Base-by-base conservation (phyloP, 2,888 invertebrate species). In the Ennomos fuscantarius region DNA sequence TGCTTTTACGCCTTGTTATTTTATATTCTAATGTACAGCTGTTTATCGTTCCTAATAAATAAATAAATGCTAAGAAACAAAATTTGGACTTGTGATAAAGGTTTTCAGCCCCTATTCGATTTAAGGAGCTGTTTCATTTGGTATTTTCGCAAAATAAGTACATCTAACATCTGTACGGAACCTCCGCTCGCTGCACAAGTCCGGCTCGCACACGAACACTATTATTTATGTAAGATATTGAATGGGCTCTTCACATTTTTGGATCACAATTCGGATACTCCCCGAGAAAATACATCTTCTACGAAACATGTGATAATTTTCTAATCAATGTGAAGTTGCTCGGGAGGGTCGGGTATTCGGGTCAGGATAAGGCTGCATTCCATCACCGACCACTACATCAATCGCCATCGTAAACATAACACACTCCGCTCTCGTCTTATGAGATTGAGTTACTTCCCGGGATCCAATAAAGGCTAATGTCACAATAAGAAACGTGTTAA, bases 401-500 rank as follows among this genome's bases (percentile, higher is more conserved):
- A 65, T 68, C 55, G 62, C 39, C 54, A 60, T 64, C 68, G 76
- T 81, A 80, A 80, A 75, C 72, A 63, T 64, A 66, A 69, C 68
- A 65, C 62, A 69, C 74, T 79, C 72, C 74, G 76, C 74, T 78
- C 74, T 69, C 63, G 64, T 70, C 72, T 70, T 68, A 74, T 72
- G 70, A 75, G 77, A 81, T 83, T 79, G 75, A 80, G 82, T 81
- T 82, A 80, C 79, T 80, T 75, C 73, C 68, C 72, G 70, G 76
- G 77, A 82, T 80, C 78, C 78, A 84, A 84, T 84, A 83, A 83
- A 80, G 80, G 78, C 80, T 82, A 83, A 86, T 83, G 80, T 79
- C 79, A 81, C 82, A 81, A 78, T 81, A 83, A 86, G 86, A 84
- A 84, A 81, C 79, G 81, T 81, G 84, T 82, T 84, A 86, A 86